Evolutionary conservation across 2,797 vertebrate species (phyloP), one percentile per base, ranked within the genome.

Genomic region (Apodemus agrarius): DNA sequence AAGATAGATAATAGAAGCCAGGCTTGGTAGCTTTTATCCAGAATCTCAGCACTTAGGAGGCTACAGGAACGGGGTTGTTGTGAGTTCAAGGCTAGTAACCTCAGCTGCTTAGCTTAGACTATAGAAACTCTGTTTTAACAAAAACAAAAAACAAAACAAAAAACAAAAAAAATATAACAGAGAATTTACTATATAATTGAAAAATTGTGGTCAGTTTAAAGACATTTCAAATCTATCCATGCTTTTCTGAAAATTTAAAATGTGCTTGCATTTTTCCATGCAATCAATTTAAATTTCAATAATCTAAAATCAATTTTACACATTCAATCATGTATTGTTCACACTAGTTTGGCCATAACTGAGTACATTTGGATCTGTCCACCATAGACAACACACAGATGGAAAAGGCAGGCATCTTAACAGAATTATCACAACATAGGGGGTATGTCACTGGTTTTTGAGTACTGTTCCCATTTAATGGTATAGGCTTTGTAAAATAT

Each of bases 191-290:
- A 17, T 40, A 37, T 85, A 94, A 93, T 7, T 81, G 31, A 87
- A 89, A 89, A 90, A 8, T 13, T 67, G 29, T 89, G 29, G 78
- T 91, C 46, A 81, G 46, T 72, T 93, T 94, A 94, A 95, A 91
- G 29, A 74, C 1, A 67, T 43, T 90, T 94, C 40, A 86, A 87
- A 93, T 92, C 13, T 83, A 93, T 12, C 22, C 31, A 91, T 80
- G 6, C 11, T 89, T 6, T 16, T 92, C 82, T 52, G 69, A 78
- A 49, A 49, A 6, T 49, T 49, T 78, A 82, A 89, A 89, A 59
- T n/a, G 80, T 78, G 29, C 17, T 89, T 75, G 12, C 54, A 14
- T 92, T 76, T 93, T 52, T 54, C 67, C 34, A 75, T 81, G 59
- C 65, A 94, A 59, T 81, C 92, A 75, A 65, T 82, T 94, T 75